phyloP scores from a whole-genome alignment of 2,797 vertebrate species.

The Pseudochirops cupreus region DNA sequence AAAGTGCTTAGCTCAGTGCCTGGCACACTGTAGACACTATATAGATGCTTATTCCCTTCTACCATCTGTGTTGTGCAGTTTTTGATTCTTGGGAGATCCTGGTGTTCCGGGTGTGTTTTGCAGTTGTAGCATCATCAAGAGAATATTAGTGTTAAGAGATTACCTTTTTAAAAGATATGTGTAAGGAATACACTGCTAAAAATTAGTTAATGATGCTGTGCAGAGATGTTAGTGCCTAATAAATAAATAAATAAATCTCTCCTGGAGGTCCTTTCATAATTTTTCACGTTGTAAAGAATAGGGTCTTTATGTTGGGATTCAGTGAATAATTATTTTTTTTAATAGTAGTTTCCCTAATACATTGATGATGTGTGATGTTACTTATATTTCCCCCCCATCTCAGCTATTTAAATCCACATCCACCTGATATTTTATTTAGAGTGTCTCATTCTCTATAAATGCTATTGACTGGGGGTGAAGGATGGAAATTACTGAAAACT shows the following conservation, averaged over 20 bases:
- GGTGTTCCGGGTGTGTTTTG: neutral
- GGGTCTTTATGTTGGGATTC: constrained; percentile 31
- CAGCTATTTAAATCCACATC: neutral
- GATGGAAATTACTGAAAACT: neutral
- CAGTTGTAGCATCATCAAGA: neutral
- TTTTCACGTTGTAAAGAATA: constrained; percentile 30
- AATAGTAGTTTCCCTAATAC: neutral
- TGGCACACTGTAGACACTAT: neutral
- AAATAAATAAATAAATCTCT: constrained; percentile 18
- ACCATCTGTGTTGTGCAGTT: neutral
- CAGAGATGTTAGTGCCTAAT: constrained; percentile 27
- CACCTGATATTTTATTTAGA: neutral
- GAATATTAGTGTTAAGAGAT: neutral
- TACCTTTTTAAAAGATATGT: neutral
- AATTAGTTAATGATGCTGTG: constrained; percentile 38
- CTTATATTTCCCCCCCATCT: neutral
- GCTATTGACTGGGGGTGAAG: neutral
- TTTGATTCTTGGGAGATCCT: neutral
- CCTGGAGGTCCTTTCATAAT: constrained; percentile 18
- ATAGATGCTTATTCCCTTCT: neutral
- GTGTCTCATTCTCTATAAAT: neutral
- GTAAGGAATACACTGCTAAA: neutral
- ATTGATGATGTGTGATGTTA: neutral
- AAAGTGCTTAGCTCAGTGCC: neutral
- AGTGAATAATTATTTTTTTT: neutral